These are phyloP conservation scores for Zingel zingel DNA, from an alignment of 2,113 vertebrate species.

Conservation along the genomic window DNA sequence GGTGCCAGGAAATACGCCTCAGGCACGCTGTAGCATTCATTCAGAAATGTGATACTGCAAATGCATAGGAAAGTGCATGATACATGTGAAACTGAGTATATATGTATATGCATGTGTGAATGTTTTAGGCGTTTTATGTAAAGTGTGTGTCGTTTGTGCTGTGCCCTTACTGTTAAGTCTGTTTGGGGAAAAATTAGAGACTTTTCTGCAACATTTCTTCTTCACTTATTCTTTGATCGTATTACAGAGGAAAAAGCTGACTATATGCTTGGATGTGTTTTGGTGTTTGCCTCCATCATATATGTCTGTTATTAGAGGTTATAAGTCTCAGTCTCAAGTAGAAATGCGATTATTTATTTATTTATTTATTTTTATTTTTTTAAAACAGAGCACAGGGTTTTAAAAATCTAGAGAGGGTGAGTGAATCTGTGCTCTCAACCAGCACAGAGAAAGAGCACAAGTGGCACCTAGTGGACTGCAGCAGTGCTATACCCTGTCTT, in stretches of 20 bases:
- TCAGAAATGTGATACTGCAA: slow-evolving; percentile 29
- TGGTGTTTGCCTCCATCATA: background rate
- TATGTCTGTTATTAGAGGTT: slow-evolving; percentile 18
- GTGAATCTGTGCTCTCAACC: background rate
- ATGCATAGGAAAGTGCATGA: slow-evolving; percentile 22
- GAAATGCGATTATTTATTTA: slow-evolving; percentile 25
- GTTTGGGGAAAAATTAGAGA: background rate
- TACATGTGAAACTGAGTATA: background rate
- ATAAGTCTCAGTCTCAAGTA: slow-evolving; percentile 15
- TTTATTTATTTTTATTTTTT: slow-evolving; percentile 28
- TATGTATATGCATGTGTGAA: slow-evolving; percentile 12
- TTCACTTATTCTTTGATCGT: background rate
- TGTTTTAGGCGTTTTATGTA: slow-evolving; percentile 4
- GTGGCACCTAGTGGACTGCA: slow-evolving; percentile 73
- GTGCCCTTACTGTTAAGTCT: slow-evolving; percentile 1
- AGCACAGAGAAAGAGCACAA: slow-evolving; percentile 67
- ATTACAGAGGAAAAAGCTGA: background rate
- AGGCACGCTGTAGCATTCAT: background rate
- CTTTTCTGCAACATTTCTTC: background rate
- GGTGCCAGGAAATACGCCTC: slow-evolving; percentile 52
- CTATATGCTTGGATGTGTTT: background rate
- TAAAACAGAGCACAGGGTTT: slow-evolving; percentile 4
- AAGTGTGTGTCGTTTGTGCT: slow-evolving; percentile 7
- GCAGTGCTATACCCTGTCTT: background rate
- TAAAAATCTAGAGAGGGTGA: background rate